phyloP scores from a whole-genome alignment of 2,797 vertebrate genomes.

The Margarornis squamiger region DNA sequence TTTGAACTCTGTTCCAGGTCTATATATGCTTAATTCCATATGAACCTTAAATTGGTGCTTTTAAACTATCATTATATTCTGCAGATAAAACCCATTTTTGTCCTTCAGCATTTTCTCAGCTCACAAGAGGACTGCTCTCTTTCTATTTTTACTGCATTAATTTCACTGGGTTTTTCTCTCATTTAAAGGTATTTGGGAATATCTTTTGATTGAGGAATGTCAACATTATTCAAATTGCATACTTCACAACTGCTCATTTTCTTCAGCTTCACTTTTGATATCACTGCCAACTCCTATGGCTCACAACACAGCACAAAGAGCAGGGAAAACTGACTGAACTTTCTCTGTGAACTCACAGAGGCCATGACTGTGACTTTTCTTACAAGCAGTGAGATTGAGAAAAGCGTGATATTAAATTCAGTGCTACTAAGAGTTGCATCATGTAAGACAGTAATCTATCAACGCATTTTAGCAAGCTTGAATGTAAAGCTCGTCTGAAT shows the following conservation, averaged over 20 bases:
- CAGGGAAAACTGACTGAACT: not conserved
- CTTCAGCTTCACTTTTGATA: not conserved
- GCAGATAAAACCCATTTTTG: not conserved
- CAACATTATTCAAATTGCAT: not conserved
- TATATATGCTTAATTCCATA: not conserved
- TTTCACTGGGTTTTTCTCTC: not conserved
- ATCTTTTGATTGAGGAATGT: not conserved
- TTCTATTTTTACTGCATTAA: not conserved
- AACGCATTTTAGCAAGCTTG: not conserved
- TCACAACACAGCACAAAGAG: not conserved
- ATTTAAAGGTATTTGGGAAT: not conserved
- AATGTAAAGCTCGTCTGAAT: not conserved
- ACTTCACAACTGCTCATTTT: not conserved
- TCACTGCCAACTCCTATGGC: not conserved
- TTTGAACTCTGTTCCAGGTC: not conserved
- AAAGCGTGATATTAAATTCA: not conserved
- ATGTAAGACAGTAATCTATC: not conserved
- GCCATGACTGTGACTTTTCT: not conserved
- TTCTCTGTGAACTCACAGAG: not conserved
- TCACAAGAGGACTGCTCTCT: not conserved
- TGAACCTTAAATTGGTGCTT: not conserved
- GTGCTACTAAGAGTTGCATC: not conserved
- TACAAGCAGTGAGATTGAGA: not conserved
- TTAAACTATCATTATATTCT: not conserved
- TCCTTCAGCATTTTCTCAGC: not conserved